Conservation (phyloP, 2,113 vertebrate species). For the Mungos mungo region DNA sequence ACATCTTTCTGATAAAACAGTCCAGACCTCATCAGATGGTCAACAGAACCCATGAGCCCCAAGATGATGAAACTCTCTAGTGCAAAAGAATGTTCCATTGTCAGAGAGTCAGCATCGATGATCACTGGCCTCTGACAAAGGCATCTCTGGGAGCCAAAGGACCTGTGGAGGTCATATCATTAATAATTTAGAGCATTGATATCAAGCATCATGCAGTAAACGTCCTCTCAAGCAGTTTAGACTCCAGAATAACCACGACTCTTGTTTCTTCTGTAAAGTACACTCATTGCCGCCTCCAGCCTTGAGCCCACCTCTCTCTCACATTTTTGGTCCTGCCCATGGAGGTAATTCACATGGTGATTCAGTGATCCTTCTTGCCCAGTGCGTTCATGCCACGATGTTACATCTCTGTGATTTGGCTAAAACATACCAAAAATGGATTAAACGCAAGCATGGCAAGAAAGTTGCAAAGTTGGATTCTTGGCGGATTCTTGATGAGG, state of each 20-base stretch:
- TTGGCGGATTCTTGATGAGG: background rate
- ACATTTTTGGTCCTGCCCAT: background rate
- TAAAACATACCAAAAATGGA: constrained; percentile 1
- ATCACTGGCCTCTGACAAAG: background rate
- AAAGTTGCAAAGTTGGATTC: constrained; percentile 27
- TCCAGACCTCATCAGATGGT: constrained; percentile 23
- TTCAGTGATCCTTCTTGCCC: background rate
- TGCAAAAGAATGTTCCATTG: background rate
- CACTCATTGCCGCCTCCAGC: background rate
- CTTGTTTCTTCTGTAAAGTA: background rate
- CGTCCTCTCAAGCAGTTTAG: constrained; percentile 1
- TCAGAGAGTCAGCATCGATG: background rate
- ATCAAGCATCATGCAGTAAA: background rate
- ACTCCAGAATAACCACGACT: background rate
- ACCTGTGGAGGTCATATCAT: background rate
- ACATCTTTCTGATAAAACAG: background rate
- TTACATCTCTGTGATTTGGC: background rate
- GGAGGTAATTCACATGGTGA: background rate
- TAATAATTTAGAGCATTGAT: constrained; percentile 41
- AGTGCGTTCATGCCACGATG: background rate
- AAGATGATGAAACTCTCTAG: constrained; percentile 26
- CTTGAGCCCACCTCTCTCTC: background rate
- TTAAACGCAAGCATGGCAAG: constrained; percentile 16
- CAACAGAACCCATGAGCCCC: background rate
- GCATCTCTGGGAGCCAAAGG: background rate